phyloP scores from a whole-genome alignment of 2,797 vertebrate genomes.

The Siniperca obscura region DNA sequence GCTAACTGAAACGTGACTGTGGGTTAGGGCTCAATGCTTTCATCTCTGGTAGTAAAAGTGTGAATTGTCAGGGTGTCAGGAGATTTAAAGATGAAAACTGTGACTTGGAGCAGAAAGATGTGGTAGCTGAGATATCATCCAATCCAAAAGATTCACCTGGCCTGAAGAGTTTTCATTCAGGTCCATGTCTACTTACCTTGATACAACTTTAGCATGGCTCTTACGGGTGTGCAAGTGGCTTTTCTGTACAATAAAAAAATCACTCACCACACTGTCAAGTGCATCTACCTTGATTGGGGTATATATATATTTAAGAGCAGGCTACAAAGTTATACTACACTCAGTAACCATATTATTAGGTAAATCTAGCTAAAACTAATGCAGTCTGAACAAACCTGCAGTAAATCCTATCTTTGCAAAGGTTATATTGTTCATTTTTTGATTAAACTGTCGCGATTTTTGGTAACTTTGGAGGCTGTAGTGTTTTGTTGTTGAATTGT shows the following conservation, averaged over 20 bases:
- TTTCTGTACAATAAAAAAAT: slow-evolving; percentile 75
- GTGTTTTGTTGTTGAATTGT: not conserved
- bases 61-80: slow-evolving; percentile 34
- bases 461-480: not conserved
- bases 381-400: not conserved
- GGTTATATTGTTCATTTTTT: not conserved
- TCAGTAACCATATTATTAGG: not conserved
- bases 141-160: slow-evolving; percentile 33
- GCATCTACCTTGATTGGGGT: slow-evolving; percentile 19
- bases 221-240: slow-evolving; percentile 73
- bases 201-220: slow-evolving; percentile 65
- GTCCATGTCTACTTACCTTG: slow-evolving; percentile 72
- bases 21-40: slow-evolving; percentile 56
- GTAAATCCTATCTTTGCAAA: not conserved
- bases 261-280: slow-evolving; percentile 62
- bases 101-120: slow-evolving; percentile 51
- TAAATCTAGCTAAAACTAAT: not conserved
- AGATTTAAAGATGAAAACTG: slow-evolving; percentile 31
- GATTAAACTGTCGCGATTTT: not conserved
- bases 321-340: not conserved
- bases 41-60: slow-evolving; percentile 38
- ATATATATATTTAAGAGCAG: not conserved
- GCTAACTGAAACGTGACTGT: slow-evolving; percentile 30
- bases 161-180: slow-evolving; percentile 24
- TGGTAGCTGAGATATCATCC: slow-evolving; percentile 35